Evolutionary conservation across 2,113 vertebrate genomes (phyloP), one percentile per base, ranked within the genome.

Genomic region (Rhea pennata): DNA sequence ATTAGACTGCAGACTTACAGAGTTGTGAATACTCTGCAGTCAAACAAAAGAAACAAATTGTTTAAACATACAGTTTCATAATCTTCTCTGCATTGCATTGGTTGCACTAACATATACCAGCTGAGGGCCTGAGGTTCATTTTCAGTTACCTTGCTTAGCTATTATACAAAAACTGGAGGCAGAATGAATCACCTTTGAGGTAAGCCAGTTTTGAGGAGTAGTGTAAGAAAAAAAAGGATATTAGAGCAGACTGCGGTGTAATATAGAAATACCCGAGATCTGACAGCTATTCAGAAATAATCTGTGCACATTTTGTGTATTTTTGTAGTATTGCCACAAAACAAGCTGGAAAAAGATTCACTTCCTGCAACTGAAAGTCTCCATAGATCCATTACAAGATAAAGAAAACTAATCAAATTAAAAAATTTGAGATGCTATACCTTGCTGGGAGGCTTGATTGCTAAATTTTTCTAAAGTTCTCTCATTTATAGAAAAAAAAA

Each of bases 81-180:
- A 8, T 22, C 0, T 7, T 36, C 27, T 48, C 53, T 50, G 24
- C 56, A 27, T 46, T 40, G 56, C 21, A 2, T 29, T 12, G 33
- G 20, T 56, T 59, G 23, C 24, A 40, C 27, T 70, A 61, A 42
- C 0, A 1, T 40, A 10, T 9, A 29, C 33, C 6, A 2, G 1
- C 17, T 59, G 5, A 31, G 36, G 13, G 71, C 33, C 33, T 51
- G 24, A 24, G 21, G 14, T 9, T 67, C 12, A 14, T 54, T 59
- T 78, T 54, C 42, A 33, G 7, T 14, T 36, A 15, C 88, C 70
- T 82, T 44, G 24, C 62, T 77, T 36, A 31, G 24, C 14, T 59
- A 1, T 6, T 4, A 42, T 4, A n/a, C 16, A 69, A 50, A 78
- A 69, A 50, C 5, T 50, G 8, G 75, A 51, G 46, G 53, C 14